Evolutionary conservation across 2,113 vertebrate genomes (phyloP), one percentile per base, ranked within the genome.

Genomic region (Aldabrachelys gigantea): DNA sequence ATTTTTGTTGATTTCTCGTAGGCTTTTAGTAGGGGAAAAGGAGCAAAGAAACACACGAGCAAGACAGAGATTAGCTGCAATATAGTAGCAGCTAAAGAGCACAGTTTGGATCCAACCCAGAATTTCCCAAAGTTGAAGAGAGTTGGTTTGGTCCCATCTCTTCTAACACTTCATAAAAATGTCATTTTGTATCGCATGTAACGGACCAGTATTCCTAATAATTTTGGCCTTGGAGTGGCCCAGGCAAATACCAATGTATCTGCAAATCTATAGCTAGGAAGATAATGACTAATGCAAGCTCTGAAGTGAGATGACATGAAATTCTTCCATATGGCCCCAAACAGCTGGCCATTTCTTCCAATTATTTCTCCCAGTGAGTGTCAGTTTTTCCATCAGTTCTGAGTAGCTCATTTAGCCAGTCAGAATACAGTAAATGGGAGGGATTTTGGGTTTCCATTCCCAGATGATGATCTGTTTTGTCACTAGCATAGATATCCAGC

Each of bases 61-160:
- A 24, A 69, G 31, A 13, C 10, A 24, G 27, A 52, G 24, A 24
- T 69, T 53, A 24, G 22, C 47, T 38, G 47, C 41, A 31, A 49
- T 8, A 29, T 47, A 47, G 3, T 44, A 50, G 1, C 38, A 12
- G 0, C 21, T 16, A 22, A 10, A 38, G 80, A 27, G 50, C n/a
- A 5, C 25, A 2, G 7, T 29, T 3, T 1, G 5, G 3, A 13
- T 38, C 54, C 81, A 24, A 6, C 1, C 0, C 1, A 3, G 52
- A 56, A 0, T 47, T 2, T 41, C 31, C 38, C 88, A 38, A 8
- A 44, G 31, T 25, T 78, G 22, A 76, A 47, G 75, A 0, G 56
- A 80, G 41, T 2, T 16, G 19, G 69, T 16, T 31, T 62, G 7
- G 41, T 52, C 10, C 31, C 54, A 25, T 44, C 21, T 86, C 69